Base-by-base conservation (phyloP, 2,113 vertebrate species). In the Heliornis fulica region DNA sequence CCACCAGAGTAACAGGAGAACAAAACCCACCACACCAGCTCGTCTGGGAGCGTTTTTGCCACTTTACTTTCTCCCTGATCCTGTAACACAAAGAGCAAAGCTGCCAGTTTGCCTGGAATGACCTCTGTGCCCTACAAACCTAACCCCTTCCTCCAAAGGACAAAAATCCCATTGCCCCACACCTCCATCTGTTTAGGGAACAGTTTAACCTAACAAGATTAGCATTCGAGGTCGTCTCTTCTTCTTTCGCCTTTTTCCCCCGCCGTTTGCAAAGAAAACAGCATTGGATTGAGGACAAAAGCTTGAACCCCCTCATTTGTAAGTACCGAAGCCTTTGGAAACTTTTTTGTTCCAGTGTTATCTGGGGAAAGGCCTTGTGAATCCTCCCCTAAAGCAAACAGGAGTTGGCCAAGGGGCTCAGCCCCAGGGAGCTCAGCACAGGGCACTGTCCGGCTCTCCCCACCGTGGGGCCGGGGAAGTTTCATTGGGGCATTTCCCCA, bases 151-250 rank as follows among this genome's bases (percentile, higher is more conserved):
- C 83, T 90, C 13, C 1, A n/a, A 84, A 88, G 81, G 83, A 93
- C 87, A 96, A 84, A 95, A 96, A 83, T 95, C 93, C 87, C 66
- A 76, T 93, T 94, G 89, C 95, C 71, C 86, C 89, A 72, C 45
- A 69, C 89, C 91, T 94, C 94, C 89, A 96, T 96, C 97, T 97
- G 95, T 97, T 97, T 97, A 96, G 93, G 0, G 46, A 97, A 79
- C 92, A 97, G 93, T 97, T 97, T 96, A 97, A 96, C 95, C 95
- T 97, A 97, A 97, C 96, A 89, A 97, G 97, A 97, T 97, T 97
- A 97, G 94, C 94, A 96, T 94, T 88, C 3, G 50, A 76, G 71
- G 84, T 95, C 76, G 13, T 11, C 81, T 92, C 92, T 93, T 96
- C 93, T 95, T 83, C 89, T 96, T 81, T 76, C 93, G 46, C 53